A percentile compares a stretch with the other conserved stretches of the same genome.
Evolutionary conservation across 2,113 vertebrate species (phyloP).

Genomic region (Rattus rattus): DNA sequence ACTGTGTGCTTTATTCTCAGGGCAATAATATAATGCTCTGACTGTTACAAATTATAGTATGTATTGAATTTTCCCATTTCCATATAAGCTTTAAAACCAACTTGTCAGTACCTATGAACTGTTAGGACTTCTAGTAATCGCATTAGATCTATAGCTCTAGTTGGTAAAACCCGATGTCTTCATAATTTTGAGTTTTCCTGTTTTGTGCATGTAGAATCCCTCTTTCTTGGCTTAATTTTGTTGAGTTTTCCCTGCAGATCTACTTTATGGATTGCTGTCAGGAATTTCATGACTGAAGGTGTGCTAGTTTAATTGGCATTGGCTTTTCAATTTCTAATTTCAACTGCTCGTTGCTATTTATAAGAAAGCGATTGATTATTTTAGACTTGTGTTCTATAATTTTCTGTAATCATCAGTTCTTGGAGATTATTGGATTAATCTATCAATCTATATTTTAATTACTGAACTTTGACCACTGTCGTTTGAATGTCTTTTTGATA

Average conservation of each 20-base stretch:
- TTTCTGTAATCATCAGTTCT: not conserved
- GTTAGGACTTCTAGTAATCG: not conserved
- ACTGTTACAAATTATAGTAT: not conserved
- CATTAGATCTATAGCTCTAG: not conserved
- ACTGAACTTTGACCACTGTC: not conserved
- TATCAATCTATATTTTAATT: not conserved
- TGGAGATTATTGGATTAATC: not conserved
- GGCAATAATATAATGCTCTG: not conserved
- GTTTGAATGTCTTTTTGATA: not conserved
- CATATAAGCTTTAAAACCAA: not conserved
- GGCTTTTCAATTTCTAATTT: not conserved
- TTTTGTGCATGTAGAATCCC: not conserved
- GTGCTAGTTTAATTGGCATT: not conserved
- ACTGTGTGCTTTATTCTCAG: not conserved
- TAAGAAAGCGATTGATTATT: not conserved
- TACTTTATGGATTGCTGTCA: not conserved
- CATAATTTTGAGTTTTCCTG: not conserved
- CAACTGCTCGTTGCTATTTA: not conserved
- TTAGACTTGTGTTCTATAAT: not conserved
- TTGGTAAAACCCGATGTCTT: not conserved
- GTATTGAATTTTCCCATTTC: not conserved
- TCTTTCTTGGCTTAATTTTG: not conserved
- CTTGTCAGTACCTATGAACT: not conserved
- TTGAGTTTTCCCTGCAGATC: not conserved
- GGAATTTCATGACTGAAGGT: not conserved